A percentile compares a stretch with the other conserved stretches of the same genome.
phyloP scores from a whole-genome alignment of 2,888 invertebrate genomes.

The Dioctria linearis region DNA sequence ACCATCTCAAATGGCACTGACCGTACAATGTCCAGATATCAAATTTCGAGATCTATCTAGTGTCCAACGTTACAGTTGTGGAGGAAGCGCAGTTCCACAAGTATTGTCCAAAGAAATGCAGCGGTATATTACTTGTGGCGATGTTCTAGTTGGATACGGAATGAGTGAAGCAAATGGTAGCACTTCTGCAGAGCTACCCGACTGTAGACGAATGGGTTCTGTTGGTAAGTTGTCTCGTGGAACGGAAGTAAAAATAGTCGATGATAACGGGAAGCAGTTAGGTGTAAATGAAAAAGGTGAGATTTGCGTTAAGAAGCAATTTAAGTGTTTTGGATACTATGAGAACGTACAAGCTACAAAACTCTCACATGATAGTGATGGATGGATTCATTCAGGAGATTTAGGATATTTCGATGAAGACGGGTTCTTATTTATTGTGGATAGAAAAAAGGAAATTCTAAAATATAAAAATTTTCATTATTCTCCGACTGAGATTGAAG shows the following conservation, averaged over 20 bases:
- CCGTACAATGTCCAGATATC: constrained; percentile 63
- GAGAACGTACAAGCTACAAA: constrained; percentile 65
- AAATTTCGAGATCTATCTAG: constrained; percentile 61
- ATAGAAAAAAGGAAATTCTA: constrained; percentile 66
- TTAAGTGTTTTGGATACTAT: constrained; percentile 67
- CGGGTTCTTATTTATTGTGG: constrained; percentile 65
- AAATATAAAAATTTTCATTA: constrained; percentile 66
- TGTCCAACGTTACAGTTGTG: constrained; percentile 64
- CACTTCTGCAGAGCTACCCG: constrained; percentile 56
- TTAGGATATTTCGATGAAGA: constrained; percentile 69
- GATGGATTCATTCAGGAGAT: constrained; percentile 69
- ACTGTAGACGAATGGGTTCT: constrained; percentile 58
- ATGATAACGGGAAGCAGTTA: constrained; percentile 64
- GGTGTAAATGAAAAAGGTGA: constrained; percentile 66
- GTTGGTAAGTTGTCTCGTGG: constrained; percentile 65
- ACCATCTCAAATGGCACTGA: constrained; percentile 63
- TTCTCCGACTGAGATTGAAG: constrained; percentile 67
- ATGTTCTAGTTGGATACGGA: constrained; percentile 65
- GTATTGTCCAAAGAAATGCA: constrained; percentile 63
- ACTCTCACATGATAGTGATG: constrained; percentile 65
- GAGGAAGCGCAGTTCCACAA: constrained; percentile 64
- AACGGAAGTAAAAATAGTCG: constrained; percentile 65
- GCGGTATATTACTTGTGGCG: constrained; percentile 63
- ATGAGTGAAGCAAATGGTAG: constrained; percentile 65
- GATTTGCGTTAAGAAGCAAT: constrained; percentile 64